A percentile compares a stretch with the other conserved stretches of the same genome.
phyloP scores from a whole-genome alignment of 30 jellyfish, hydroid and myxozoan species.

The Aurelia coerulea region DNA sequence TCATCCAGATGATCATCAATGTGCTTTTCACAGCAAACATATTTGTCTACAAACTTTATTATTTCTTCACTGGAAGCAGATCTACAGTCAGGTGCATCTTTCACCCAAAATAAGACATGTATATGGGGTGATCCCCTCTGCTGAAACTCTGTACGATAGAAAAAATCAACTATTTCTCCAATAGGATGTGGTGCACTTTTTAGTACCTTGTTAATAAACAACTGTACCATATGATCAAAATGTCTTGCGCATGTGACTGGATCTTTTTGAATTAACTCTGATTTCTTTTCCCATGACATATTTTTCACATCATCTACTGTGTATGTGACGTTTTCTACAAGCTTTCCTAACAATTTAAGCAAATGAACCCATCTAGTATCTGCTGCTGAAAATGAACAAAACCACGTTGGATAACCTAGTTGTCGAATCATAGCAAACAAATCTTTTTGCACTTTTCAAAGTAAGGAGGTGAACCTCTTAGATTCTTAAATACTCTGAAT shows the following conservation, averaged over 20 bases:
- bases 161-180: constrained; percentile 10
- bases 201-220: neutral
- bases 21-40: constrained; percentile 9
- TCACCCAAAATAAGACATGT: constrained; percentile 40
- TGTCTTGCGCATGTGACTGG: constrained; percentile 1
- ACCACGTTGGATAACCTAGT: constrained; percentile 45
- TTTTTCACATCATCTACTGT: neutral
- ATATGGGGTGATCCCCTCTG: constrained; percentile 59
- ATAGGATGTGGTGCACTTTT: constrained; percentile 21
- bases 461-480: constrained; percentile 47
- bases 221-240: constrained; percentile 25
- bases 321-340: neutral
- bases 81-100: constrained; percentile 34
- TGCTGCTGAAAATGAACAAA: constrained; percentile 62
- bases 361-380: constrained; percentile 30
- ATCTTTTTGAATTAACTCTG: constrained; percentile 2
- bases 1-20: neutral
- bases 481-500: constrained; percentile 15
- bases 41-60: constrained; percentile 23
- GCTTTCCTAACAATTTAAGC: neutral
- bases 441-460: constrained; percentile 43
- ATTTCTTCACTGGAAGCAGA: neutral
- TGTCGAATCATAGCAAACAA: constrained; percentile 57
- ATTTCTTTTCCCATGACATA: constrained; percentile 43
- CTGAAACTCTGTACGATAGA: constrained; percentile 20